Evolutionary conservation across 2,113 vertebrate genomes (phyloP).

Genomic region (Heliornis fulica): DNA sequence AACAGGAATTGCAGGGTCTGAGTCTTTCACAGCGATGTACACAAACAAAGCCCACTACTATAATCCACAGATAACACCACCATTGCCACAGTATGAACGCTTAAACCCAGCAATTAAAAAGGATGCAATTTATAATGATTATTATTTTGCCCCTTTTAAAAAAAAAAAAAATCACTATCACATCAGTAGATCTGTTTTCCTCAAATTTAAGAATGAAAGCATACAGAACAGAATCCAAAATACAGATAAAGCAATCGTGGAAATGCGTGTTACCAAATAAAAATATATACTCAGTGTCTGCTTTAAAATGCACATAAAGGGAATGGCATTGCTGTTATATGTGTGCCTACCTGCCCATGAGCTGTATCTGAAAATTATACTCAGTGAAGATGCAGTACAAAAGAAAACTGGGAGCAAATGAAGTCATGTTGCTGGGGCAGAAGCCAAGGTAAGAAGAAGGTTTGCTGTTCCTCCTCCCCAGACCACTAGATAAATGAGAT

Average conservation of each 20-base stretch:
- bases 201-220: background rate
- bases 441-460: constrained; percentile 9
- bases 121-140: background rate
- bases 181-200: background rate
- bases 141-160: constrained; percentile 13
- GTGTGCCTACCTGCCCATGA: background rate
- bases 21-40: constrained; percentile 13
- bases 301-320: background rate
- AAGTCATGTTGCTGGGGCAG: constrained; percentile 16
- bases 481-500: constrained; percentile 41
- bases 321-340: background rate
- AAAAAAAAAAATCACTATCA: background rate
- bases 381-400: background rate
- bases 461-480: constrained; percentile 20
- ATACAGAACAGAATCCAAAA: background rate
- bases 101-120: constrained; percentile 22
- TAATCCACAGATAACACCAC: constrained; percentile 1
- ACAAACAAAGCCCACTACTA: background rate
- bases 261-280: background rate
- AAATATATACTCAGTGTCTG: background rate
- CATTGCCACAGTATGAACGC: background rate
- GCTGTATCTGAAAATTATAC: background rate
- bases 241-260: background rate
- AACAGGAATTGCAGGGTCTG: background rate
- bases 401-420: constrained; percentile 8